Evolutionary conservation across 2,888 invertebrate species (phyloP).

Genomic region (Phlogophora meticulosa): DNA sequence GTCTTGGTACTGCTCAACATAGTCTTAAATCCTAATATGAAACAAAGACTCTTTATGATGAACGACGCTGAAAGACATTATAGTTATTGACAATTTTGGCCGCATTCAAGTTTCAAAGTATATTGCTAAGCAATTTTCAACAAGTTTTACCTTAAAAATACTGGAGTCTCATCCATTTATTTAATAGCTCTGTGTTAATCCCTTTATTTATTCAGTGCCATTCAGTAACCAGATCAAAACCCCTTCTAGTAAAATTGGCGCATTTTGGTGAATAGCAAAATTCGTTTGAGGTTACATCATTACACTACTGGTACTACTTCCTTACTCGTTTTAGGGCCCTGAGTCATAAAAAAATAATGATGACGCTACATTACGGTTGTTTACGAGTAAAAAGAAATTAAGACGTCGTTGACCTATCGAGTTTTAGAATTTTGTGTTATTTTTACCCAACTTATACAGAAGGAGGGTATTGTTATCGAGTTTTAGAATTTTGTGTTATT

Average conservation of each 20-base stretch:
- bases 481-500: constrained; percentile 27
- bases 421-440: constrained; percentile 22
- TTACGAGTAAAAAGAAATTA: constrained; percentile 30
- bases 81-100: neutral
- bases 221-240: constrained; percentile 15
- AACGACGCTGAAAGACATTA: constrained; percentile 1
- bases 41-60: neutral
- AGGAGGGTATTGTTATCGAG: neutral
- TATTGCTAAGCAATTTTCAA: neutral
- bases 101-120: neutral
- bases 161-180: neutral
- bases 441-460: constrained; percentile 18
- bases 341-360: constrained; percentile 29
- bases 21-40: constrained; percentile 2
- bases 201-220: constrained; percentile 5
- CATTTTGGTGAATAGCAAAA: constrained; percentile 28
- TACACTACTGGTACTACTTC: constrained; percentile 5
- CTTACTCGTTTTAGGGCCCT: constrained; percentile 32
- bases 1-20: constrained; percentile 3
- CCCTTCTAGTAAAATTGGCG: constrained; percentile 38
- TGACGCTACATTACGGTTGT: constrained; percentile 28
- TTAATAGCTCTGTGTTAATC: neutral
- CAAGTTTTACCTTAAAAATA: too few species aligned
- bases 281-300: constrained; percentile 25
- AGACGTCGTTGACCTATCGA: constrained; percentile 44